Evolutionary conservation across 2,888 invertebrate species (phyloP).

Genomic region (Isoperla grammatica): DNA sequence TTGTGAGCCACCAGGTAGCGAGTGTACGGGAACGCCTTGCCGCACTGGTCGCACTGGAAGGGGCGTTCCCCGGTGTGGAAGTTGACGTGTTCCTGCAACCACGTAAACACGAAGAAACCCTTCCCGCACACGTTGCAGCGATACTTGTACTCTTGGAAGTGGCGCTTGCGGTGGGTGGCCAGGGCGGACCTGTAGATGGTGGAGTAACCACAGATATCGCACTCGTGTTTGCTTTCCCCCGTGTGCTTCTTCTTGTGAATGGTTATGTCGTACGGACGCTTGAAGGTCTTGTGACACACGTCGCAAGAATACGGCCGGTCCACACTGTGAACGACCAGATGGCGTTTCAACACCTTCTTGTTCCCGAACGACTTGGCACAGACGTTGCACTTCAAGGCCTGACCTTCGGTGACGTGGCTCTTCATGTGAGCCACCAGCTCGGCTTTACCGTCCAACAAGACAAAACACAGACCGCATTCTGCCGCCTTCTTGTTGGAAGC

Average conservation of each 20-base stretch:
- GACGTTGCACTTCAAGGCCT: conserved; percentile 23
- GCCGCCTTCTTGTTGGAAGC: conserved; percentile 9
- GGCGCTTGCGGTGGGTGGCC: conserved; percentile 53
- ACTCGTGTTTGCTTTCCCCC: conserved; percentile 35
- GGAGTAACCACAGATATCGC: conserved; percentile 45
- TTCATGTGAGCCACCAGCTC: conserved; percentile 15
- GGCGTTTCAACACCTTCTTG: conserved; percentile 27
- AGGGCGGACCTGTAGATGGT: conserved; percentile 41
- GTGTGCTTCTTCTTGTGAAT: conserved; percentile 32
- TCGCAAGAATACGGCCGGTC: conserved; percentile 33
- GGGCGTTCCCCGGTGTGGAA: conserved; percentile 52
- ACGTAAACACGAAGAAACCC: conserved; percentile 50
- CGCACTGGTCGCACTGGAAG: conserved; percentile 50
- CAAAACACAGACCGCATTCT: conserved; percentile 16
- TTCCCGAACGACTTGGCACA: conserved; percentile 26
- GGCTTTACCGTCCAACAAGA: not conserved
- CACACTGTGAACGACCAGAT: conserved; percentile 34
- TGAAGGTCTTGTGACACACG: conserved; percentile 38
- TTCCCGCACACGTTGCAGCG: conserved; percentile 52
- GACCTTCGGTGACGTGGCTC: conserved; percentile 2
- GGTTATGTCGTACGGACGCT: conserved; percentile 31
- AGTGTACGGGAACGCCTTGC: conserved; percentile 38
- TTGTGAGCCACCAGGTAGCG: conserved; percentile 42
- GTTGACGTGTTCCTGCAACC: conserved; percentile 52
- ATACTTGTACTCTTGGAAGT: conserved; percentile 52